These are phyloP conservation scores for Diuraphis noxia DNA, from an alignment of 1,140 invertebrate genomes.

Conservation along the genomic window DNA sequence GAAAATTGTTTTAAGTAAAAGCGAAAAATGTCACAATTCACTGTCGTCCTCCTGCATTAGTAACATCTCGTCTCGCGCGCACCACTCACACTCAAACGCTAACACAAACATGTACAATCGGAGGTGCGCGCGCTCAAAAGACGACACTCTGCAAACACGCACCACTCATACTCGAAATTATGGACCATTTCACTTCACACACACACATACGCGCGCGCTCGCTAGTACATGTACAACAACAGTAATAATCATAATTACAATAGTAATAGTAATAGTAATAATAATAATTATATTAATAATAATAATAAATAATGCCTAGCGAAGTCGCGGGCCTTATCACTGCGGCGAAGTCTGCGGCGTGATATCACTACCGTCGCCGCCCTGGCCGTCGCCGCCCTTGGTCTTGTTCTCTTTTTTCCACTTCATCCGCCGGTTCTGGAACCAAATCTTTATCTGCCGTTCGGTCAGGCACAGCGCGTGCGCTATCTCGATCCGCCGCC, in stretches of 20 bases:
- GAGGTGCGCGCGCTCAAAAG: not conserved
- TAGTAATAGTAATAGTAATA: not conserved
- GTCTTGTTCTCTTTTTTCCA: slow-evolving; percentile 97
- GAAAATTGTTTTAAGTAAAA: not conserved
- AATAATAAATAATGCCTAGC: not conserved
- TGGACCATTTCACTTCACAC: no score
- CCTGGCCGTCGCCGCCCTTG: slow-evolving; percentile 83
- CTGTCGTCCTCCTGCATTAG: not conserved
- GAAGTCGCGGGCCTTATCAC: not conserved
- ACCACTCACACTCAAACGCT: not conserved
- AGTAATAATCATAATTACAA: slow-evolving; percentile 5
- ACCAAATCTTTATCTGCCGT: slow-evolving; percentile 98
- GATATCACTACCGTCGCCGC: slow-evolving; percentile 77
- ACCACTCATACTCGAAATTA: not conserved
- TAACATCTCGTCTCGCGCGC: not conserved
- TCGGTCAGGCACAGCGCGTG: slow-evolving; percentile 93
- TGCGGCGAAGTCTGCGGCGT: slow-evolving; percentile 70
- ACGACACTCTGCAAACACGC: not conserved
- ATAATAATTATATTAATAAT: not conserved
- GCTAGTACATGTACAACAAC: not conserved
- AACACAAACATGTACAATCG: not conserved
- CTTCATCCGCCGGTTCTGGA: slow-evolving; percentile 97
- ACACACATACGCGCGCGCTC: not conserved
- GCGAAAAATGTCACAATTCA: not conserved
- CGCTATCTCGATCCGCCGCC: slow-evolving; percentile 93